These are phyloP conservation scores for Holotrichia oblita DNA, from an alignment of 1,140 invertebrate species.

Conservation along the genomic window DNA sequence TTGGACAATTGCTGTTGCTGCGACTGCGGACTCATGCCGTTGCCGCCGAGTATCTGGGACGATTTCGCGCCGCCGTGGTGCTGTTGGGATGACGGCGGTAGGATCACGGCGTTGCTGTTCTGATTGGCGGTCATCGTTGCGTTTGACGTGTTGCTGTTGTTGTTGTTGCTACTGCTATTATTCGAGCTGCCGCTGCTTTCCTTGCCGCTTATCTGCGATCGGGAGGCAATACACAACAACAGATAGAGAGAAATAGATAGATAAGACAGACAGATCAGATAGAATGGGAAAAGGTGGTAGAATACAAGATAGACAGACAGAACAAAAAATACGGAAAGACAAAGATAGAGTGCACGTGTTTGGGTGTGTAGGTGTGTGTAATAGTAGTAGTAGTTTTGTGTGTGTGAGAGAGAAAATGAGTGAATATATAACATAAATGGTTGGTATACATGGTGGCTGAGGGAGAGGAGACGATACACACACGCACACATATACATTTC, in stretches of 20 bases:
- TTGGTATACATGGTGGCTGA: too few species aligned
- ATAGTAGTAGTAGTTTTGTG: neutral
- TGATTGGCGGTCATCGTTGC: neutral
- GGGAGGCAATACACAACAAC: slow-evolving; percentile 49
- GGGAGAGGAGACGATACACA: too few species aligned
- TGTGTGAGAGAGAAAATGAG: neutral
- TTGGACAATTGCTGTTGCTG: slow-evolving; percentile 49
- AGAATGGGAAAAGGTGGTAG: slow-evolving; percentile 12
- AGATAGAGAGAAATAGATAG: slow-evolving; percentile 39
- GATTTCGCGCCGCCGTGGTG: slow-evolving; percentile 24
- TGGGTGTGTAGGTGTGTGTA: neutral
- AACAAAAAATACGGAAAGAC: neutral
- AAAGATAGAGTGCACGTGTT: neutral
- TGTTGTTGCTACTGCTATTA: neutral
- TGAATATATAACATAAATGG: neutral
- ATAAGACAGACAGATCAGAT: neutral
- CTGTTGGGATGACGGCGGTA: slow-evolving; percentile 36
- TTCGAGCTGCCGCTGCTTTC: slow-evolving; percentile 54
- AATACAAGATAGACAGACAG: neutral
- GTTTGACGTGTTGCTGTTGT: neutral
- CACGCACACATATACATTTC: too few species aligned
- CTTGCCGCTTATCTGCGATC: slow-evolving; percentile 67
- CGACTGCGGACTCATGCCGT: slow-evolving; percentile 58
- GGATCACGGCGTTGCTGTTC: slow-evolving; percentile 33
- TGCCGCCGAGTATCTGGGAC: slow-evolving; percentile 42